phyloP scores from a whole-genome alignment of 1,140 invertebrate species.

The Chionoecetes opilio region DNA sequence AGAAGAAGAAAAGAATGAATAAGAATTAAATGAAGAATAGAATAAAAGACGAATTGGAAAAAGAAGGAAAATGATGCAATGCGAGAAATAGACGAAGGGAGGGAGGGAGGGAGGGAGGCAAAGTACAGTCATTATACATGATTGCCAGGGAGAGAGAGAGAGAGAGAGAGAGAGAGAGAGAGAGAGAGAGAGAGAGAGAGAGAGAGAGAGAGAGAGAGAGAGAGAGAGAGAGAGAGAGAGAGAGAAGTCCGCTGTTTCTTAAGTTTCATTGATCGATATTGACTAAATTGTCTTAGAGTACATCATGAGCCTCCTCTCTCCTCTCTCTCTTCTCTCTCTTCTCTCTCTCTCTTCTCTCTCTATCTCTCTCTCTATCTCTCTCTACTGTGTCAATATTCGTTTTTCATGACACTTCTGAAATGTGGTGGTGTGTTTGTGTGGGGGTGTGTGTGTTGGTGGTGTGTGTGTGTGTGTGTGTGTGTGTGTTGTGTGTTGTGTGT shows the following conservation, averaged over 20 bases:
- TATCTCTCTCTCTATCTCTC: constrained; percentile 33
- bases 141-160: too few species aligned
- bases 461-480: too few species aligned
- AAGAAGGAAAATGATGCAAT: neutral
- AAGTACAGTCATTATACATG: too few species aligned
- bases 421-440: too few species aligned
- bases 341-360: constrained; percentile 57
- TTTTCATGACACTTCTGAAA: too few species aligned
- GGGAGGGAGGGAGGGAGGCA: too few species aligned
- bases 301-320: neutral
- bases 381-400: too few species aligned
- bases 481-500: too few species aligned
- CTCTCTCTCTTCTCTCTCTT: constrained; percentile 50
- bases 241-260: neutral
- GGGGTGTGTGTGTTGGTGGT: too few species aligned
- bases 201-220: constrained; percentile 21
- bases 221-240: neutral
- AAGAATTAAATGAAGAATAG: neutral
- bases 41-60: neutral
- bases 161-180: too few species aligned
- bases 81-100: neutral
- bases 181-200: neutral
- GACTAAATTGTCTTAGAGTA: neutral
- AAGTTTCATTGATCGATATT: constrained; percentile 21
- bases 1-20: neutral